A percentile compares a stretch with the other conserved stretches of the same genome.
Evolutionary conservation across 2,113 vertebrate species (phyloP).

Genomic region (Tringa solitaria): DNA sequence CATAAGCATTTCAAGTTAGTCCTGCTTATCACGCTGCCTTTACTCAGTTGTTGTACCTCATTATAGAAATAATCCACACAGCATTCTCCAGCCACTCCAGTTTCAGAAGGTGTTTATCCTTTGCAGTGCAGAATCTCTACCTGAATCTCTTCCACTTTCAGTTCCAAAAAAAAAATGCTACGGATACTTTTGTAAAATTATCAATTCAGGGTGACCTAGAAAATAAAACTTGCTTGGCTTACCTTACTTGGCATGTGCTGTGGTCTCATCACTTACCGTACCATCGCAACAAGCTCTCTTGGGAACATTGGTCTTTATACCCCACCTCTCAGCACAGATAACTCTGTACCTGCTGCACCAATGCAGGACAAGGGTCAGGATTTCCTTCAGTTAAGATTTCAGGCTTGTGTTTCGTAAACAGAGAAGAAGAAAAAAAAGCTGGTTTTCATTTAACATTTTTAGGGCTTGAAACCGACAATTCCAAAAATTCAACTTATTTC

Average conservation of each 20-base stretch:
- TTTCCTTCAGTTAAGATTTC: not conserved
- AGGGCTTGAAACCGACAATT: not conserved
- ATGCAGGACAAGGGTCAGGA: not conserved
- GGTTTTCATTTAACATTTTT: not conserved
- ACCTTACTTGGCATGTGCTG: not conserved
- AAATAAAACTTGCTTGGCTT: not conserved
- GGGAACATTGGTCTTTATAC: not conserved
- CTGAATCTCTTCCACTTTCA: not conserved
- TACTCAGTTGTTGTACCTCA: not conserved
- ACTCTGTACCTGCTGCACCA: not conserved
- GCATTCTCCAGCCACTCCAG: not conserved
- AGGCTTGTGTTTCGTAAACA: not conserved
- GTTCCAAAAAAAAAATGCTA: not conserved
- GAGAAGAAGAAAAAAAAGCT: not conserved
- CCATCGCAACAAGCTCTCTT: not conserved
- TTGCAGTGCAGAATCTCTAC: not conserved
- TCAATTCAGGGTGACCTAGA: not conserved
- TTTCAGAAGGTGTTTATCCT: not conserved
- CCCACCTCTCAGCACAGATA: not conserved
- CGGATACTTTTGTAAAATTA: not conserved
- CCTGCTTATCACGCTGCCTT: not conserved
- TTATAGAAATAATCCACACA: not conserved
- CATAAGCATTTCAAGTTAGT: not conserved
- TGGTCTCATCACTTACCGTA: not conserved
- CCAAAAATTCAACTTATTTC: not conserved